phyloP scores from a whole-genome alignment of 35 echinoderm and acorn worm genomes.

The Anneissia japonica region DNA sequence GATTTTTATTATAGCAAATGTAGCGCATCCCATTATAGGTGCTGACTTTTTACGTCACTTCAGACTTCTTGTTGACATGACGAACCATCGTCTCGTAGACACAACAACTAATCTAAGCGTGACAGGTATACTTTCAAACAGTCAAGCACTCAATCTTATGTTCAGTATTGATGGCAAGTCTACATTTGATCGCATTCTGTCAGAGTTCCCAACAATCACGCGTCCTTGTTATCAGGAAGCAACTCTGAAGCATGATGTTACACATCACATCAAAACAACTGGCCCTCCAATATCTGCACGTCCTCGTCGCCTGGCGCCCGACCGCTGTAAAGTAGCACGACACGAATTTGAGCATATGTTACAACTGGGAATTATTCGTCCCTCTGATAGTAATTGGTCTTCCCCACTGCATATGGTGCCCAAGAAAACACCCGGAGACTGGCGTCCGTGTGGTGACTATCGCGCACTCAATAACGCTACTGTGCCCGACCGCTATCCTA shows the following conservation, averaged over 20 bases:
- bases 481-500: background rate
- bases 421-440: background rate
- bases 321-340: background rate
- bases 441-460: background rate
- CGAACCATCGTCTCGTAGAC: too few species aligned
- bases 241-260: constrained; percentile 27
- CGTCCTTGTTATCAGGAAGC: constrained; percentile 14
- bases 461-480: background rate
- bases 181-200: too few species aligned
- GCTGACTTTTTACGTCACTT: too few species aligned
- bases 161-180: too few species aligned
- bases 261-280: constrained; percentile 39
- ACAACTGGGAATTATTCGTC: background rate
- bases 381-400: background rate
- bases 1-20: too few species aligned
- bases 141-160: too few species aligned
- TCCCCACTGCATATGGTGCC: background rate
- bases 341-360: constrained; percentile 23
- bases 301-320: constrained; percentile 8
- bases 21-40: too few species aligned
- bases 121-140: too few species aligned
- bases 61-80: too few species aligned
- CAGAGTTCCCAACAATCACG: too few species aligned
- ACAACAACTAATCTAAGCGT: too few species aligned
- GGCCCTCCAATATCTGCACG: constrained; percentile 26